Evolutionary conservation across 2,888 invertebrate genomes (phyloP), one percentile per base, ranked within the genome.

Genomic region (Drosophila falleni): DNA sequence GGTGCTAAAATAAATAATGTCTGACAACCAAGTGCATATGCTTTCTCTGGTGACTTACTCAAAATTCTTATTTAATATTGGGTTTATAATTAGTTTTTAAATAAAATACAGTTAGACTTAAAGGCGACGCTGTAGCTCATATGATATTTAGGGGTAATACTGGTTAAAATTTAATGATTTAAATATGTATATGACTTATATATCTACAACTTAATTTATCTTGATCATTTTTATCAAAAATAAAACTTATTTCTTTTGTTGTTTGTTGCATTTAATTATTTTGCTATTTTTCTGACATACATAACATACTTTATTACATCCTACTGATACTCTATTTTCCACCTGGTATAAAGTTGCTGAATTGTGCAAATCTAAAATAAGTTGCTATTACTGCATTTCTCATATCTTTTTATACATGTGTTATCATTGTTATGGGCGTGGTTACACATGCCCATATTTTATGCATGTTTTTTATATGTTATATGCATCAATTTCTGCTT

Each of bases 401-500:
- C 23, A 5, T 0, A 42, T 2, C 11, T 33, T 39, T n/a, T 51
- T 13, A 26, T 61, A 16, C 46, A 19, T 72, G 31, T 42, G 11
- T 39, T 33, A 42, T 58, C 33, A 31, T 55, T 70, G 42, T 41
- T 44, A 44, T 29, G 67, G 80, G 83, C 86, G 82, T 79, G 64
- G 55, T 35, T 56, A 49, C 23, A 33, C 46, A 41, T 63, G 41
- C 47, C 64, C 76, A 64, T 46, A 49, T 65, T 55, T 64, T 58
- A 65, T 77, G 84, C 84, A 81, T 76, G 74, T 62, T 62, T 54
- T 54, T 75, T 78, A 67, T 80, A 71, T 85, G 83, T 85, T 84
- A 89, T 89, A 79, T 81, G 81, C 85, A 73, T 68, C 81, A 68
- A 87, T 81, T 84, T 89, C 60, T 84, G 84, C 87, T 70, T 66